These are phyloP conservation scores for Chelmon rostratus DNA, from an alignment of 2,797 vertebrate genomes.

Conservation along the genomic window DNA sequence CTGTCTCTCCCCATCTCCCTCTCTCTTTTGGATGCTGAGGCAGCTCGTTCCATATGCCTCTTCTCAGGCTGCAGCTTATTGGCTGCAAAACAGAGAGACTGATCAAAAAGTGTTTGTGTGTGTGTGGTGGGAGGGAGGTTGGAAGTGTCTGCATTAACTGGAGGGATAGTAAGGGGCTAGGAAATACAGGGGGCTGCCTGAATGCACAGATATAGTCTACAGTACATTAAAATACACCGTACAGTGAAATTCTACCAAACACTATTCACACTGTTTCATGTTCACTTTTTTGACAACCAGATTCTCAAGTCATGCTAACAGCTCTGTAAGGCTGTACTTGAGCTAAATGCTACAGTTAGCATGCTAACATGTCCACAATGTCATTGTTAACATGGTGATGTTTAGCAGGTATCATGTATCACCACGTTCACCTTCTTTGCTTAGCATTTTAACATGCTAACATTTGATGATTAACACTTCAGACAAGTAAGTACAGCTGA, in stretches of 20 bases:
- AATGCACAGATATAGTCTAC: not conserved
- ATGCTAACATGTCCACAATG: not conserved
- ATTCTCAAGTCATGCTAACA: not conserved
- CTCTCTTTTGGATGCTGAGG: constrained; percentile 78
- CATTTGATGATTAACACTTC: not conserved
- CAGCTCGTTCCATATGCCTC: constrained; percentile 76
- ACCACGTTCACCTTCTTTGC: not conserved
- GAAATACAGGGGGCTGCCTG: not conserved
- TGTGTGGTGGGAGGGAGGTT: not conserved
- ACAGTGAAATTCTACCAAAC: too few species aligned
- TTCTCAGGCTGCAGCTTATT: constrained; percentile 69
- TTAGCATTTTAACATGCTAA: not conserved
- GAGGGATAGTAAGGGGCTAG: constrained; percentile 25
- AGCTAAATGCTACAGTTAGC: too few species aligned
- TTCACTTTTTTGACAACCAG: not conserved
- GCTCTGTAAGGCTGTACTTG: not conserved
- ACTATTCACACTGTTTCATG: not conserved
- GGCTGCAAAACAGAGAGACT: constrained; percentile 67
- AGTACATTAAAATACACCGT: not conserved
- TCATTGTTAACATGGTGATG: not conserved
- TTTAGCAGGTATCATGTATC: not conserved
- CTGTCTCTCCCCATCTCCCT: constrained; percentile 50
- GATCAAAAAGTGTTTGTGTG: constrained; percentile 19
- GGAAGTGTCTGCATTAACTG: constrained; percentile 31
- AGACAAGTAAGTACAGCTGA: not conserved